phyloP scores from a whole-genome alignment of 1,140 invertebrate genomes.

The Drepana arcuata region DNA sequence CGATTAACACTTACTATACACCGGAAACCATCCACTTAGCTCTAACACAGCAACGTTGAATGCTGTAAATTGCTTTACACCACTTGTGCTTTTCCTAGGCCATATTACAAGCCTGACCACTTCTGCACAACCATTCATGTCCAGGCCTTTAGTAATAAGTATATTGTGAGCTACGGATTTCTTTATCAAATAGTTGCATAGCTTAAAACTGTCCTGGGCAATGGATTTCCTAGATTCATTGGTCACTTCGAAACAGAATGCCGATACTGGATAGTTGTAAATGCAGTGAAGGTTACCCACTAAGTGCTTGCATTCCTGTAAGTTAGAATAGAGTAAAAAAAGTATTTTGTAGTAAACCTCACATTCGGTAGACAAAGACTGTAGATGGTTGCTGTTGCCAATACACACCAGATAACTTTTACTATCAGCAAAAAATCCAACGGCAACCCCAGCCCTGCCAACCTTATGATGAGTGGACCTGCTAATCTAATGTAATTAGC shows the following conservation, averaged over 20 bases:
- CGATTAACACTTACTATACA: conserved; percentile 77
- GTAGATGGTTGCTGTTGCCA: too few relatives aligned
- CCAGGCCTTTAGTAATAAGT: conserved; percentile 70
- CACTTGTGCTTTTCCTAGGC: conserved; percentile 72
- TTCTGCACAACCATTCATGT: conserved; percentile 24
- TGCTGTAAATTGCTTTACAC: conserved; percentile 69
- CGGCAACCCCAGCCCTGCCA: too few relatives aligned
- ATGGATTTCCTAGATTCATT: conserved; percentile 36
- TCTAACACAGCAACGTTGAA: conserved; percentile 79
- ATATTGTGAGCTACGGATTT: conserved; percentile 79
- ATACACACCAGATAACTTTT: too few relatives aligned
- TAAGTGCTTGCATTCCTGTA: conserved; percentile 69
- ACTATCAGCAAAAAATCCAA: too few relatives aligned
- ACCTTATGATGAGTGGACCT: too few relatives aligned
- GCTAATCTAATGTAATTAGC: too few relatives aligned
- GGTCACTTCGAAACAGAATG: conserved; percentile 76
- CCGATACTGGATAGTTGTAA: conserved; percentile 73
- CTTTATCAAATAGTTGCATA: conserved; percentile 72
- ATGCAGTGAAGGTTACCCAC: conserved; percentile 67
- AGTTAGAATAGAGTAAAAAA: conserved; percentile 20
- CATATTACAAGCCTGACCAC: conserved; percentile 76
- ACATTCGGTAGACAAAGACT: too few relatives aligned
- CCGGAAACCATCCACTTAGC: conserved; percentile 77
- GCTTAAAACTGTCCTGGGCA: conserved; percentile 50
- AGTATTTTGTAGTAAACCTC: too few relatives aligned